These are phyloP conservation scores for Cydia strobilella DNA, from an alignment of 1,140 invertebrate species.

Conservation along the genomic window DNA sequence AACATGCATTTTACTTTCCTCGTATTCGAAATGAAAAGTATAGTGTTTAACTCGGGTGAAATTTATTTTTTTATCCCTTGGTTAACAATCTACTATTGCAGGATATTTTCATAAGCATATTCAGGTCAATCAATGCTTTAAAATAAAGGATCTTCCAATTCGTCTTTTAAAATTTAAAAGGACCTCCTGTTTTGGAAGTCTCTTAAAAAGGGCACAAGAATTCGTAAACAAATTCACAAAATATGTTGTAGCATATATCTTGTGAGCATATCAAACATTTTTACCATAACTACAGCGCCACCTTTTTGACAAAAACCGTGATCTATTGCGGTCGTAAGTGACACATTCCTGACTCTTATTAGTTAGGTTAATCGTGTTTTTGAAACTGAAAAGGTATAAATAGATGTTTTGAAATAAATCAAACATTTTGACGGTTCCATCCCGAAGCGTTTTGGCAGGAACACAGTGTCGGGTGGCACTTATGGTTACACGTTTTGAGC, in stretches of 20 bases:
- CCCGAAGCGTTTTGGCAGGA: slow-evolving; percentile 28
- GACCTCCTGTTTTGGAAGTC: background rate
- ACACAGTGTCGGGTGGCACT: slow-evolving; percentile 28
- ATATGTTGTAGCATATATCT: background rate
- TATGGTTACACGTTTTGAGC: slow-evolving; percentile 21
- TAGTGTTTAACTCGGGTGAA: too few relatives aligned
- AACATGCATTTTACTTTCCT: too few relatives aligned
- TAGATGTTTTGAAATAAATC: slow-evolving; percentile 30
- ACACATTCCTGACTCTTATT: slow-evolving; percentile 16
- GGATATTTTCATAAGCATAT: too few relatives aligned
- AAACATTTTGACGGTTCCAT: slow-evolving; percentile 26
- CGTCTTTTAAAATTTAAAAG: too few relatives aligned
- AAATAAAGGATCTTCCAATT: too few relatives aligned
- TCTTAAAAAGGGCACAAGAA: background rate
- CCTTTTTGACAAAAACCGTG: slow-evolving; percentile 15
- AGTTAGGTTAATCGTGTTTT: slow-evolving; percentile 12
- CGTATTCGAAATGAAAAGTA: too few relatives aligned
- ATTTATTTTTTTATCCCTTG: too few relatives aligned
- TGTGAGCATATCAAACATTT: background rate
- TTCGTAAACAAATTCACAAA: background rate
- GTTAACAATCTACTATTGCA: too few relatives aligned
- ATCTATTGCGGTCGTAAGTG: background rate
- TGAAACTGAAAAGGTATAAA: slow-evolving; percentile 26
- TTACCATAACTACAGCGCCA: slow-evolving; percentile 4
- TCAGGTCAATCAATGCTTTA: too few relatives aligned